Evolutionary conservation across 1,140 invertebrate species (phyloP).

Genomic region (Drosophila pseudoobscura): DNA sequence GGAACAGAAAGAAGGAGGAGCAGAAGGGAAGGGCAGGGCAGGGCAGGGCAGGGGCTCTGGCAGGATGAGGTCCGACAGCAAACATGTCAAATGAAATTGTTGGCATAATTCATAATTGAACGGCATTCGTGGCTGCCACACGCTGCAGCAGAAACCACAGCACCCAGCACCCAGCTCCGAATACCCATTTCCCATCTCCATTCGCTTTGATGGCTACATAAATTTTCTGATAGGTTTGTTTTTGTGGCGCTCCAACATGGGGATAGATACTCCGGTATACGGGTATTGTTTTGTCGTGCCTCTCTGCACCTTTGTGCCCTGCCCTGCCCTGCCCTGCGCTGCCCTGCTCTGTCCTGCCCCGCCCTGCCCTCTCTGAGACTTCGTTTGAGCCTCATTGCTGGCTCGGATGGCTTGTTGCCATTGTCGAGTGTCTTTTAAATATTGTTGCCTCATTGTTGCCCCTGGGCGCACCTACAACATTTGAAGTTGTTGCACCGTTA

Average conservation of each 20-base stretch:
- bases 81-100: constrained; percentile 69
- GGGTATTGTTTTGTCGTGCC: constrained; percentile 25
- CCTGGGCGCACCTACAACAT: constrained; percentile 46
- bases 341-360: background rate
- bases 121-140: constrained; percentile 52
- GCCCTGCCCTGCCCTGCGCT: constrained; percentile 13
- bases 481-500: constrained; percentile 41
- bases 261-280: background rate
- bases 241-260: constrained; percentile 36
- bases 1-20: background rate
- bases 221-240: constrained; percentile 48
- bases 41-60: constrained; percentile 1
- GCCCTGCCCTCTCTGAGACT: constrained; percentile 8
- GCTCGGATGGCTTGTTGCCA: constrained; percentile 1
- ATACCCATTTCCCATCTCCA: constrained; percentile 12
- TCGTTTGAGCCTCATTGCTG: constrained; percentile 19
- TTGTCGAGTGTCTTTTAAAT: constrained; percentile 40
- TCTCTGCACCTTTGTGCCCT: constrained; percentile 5
- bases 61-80: constrained; percentile 19
- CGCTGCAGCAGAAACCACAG: background rate
- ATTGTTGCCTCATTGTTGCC: constrained; percentile 13
- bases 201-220: constrained; percentile 58
- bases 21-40: background rate
- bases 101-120: constrained; percentile 81
- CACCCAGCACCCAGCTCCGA: background rate